A percentile compares a stretch with the other conserved stretches of the same genome.
Conservation (phyloP, 2,888 invertebrate species). For the Neria commutata region DNA sequence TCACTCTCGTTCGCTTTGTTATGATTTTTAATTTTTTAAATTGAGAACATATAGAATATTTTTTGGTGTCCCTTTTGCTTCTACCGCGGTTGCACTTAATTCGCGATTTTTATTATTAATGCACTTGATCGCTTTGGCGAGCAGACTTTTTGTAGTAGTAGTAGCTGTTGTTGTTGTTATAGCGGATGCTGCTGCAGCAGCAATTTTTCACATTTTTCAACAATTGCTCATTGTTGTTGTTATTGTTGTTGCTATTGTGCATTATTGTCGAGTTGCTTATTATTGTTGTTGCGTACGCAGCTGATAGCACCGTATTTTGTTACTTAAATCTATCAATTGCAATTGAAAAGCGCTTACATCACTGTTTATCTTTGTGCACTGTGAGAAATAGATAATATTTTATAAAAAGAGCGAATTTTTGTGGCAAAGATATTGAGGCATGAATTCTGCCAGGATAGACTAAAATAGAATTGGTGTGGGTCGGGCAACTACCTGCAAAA, state of each 20-base stretch:
- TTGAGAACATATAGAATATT: conserved; percentile 36
- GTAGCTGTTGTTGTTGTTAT: background rate
- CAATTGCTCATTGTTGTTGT: background rate
- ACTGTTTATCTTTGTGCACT: no score
- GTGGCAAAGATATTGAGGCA: no score
- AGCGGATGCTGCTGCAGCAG: background rate
- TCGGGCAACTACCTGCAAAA: no score
- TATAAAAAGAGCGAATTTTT: no score
- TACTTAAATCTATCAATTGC: no score
- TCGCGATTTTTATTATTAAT: conserved; percentile 9
- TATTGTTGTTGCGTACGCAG: background rate
- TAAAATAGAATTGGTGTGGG: no score
- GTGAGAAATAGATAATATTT: no score
- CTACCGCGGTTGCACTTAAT: conserved; percentile 8
- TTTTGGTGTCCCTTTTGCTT: conserved; percentile 6
- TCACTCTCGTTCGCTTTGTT: conserved; percentile 24
- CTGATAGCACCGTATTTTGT: no score
- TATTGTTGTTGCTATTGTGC: background rate
- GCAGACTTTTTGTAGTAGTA: background rate
- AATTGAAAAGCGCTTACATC: no score
- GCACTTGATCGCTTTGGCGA: no score
- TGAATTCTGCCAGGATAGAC: no score
- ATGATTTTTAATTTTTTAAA: conserved; percentile 30
- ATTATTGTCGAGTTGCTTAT: conserved; percentile 1
- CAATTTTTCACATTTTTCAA: background rate